Evolutionary conservation across 2,797 vertebrate genomes (phyloP).

Genomic region (Myotis planiceps): DNA sequence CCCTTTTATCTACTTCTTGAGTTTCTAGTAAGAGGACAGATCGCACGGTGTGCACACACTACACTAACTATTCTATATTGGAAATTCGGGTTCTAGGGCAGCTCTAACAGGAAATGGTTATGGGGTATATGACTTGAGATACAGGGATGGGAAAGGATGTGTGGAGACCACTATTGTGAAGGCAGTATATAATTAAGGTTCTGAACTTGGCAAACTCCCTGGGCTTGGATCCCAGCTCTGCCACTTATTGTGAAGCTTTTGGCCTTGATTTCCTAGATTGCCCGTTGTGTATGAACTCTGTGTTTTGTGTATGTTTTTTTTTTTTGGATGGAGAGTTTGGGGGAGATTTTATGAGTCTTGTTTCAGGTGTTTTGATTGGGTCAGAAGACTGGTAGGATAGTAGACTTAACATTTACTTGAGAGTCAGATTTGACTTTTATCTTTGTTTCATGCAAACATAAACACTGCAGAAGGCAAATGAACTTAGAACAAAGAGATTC

Average conservation of each 20-base stretch:
- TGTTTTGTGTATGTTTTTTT: not conserved
- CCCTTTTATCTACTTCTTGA: not conserved
- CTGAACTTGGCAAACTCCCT: not conserved
- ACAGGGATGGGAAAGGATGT: not conserved
- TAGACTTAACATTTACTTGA: not conserved
- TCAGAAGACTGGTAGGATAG: not conserved
- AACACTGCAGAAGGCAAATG: not conserved
- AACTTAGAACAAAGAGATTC: not conserved
- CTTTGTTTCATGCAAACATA: not conserved
- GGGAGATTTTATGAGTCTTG: not conserved
- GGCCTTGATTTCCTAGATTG: not conserved
- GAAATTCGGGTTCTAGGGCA: not conserved
- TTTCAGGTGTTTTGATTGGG: not conserved
- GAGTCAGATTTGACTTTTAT: constrained; percentile 13
- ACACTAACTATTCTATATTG: not conserved
- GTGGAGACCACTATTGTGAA: not conserved
- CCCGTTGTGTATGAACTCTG: not conserved
- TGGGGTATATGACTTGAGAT: not conserved
- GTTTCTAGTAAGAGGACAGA: constrained; percentile 21
- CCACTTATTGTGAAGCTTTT: not conserved
- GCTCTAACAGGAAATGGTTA: not conserved
- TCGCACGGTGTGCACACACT: not conserved
- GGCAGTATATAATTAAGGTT: not conserved
- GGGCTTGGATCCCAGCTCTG: not conserved
- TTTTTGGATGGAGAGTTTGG: not conserved